Evolutionary conservation across 2,888 invertebrate species (phyloP), one percentile per base, ranked within the genome.

Genomic region (Watsonalla cultraria): DNA sequence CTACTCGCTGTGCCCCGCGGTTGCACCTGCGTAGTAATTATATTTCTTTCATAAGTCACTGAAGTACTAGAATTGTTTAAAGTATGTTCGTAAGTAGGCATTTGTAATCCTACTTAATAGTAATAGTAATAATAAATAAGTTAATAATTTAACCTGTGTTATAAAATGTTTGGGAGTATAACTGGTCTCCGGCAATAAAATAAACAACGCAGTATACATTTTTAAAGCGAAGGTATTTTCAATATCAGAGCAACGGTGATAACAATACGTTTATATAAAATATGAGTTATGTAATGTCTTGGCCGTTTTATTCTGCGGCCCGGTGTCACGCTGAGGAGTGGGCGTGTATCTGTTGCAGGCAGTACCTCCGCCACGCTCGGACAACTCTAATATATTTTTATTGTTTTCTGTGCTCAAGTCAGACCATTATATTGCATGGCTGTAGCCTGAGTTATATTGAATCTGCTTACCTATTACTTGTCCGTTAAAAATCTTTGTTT

Each of bases 341-440:
- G 84, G 82, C 68, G 84, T 24, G 24, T 72, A 57, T 78, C 86
- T 86, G 86, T 74, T 64, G 70, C 60, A 74, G 86, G 81, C 86
- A 86, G 66, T 76, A 74, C 67, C 70, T 79, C 72, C 70, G 66
- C 72, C 70, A 70, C 70, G 61, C 67, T 66, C 68, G 68, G 70
- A 66, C 69, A 37, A 11, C 42, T 77, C 72, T 59, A 61, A 73
- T 73, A 68, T 66, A 68, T 72, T 70, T 68, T 64, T 67, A 61
- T 61, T 62, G 61, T 64, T 64, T 65, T 64, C 52, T 65, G 56
- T 11, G 42, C 42, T 42, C 42, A 42, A 11, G 42, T 11, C 24
- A 24, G 24, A 24, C 24, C 24, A 24, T 24, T 24, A 24, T 24
- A 24, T 24, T 24, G 24, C 24, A 4, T 24, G 24, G 24, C 24